These are phyloP conservation scores for Heteromyza rotundicornis DNA, from an alignment of 2,888 invertebrate species.

Conservation along the genomic window DNA sequence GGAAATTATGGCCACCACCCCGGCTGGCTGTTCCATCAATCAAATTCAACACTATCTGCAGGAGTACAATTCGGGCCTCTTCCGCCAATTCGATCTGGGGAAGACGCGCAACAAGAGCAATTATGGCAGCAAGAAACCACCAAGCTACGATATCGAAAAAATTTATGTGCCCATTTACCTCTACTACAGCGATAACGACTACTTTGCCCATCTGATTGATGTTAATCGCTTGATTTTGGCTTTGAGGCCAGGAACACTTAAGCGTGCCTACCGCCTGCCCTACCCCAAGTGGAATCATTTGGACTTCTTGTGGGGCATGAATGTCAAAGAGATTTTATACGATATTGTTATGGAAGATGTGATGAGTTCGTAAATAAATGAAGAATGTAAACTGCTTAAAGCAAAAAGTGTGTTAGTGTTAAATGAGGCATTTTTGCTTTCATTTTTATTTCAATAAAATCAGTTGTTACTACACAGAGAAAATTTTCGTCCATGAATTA, in stretches of 20 bases:
- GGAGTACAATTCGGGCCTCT: slow-evolving; percentile 45
- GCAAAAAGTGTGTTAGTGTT: too few relatives aligned
- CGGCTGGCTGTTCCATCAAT: slow-evolving; percentile 48
- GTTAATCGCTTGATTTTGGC: slow-evolving; percentile 42
- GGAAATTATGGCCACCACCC: slow-evolving; percentile 49
- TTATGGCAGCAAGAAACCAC: slow-evolving; percentile 38
- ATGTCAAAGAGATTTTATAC: slow-evolving; percentile 43
- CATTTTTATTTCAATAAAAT: too few relatives aligned
- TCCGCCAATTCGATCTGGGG: slow-evolving; percentile 48
- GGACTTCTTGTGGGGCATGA: slow-evolving; percentile 49
- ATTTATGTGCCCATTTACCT: slow-evolving; percentile 45
- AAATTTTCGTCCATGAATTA: too few relatives aligned
- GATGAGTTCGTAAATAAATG: slow-evolving; percentile 30
- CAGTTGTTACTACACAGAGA: too few relatives aligned
- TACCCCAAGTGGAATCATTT: slow-evolving; percentile 48
- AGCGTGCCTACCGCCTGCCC: slow-evolving; percentile 43
- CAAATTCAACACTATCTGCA: slow-evolving; percentile 49
- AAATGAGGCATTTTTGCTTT: too few relatives aligned
- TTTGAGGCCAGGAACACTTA: slow-evolving; percentile 32
- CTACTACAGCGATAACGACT: slow-evolving; percentile 52
- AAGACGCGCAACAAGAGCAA: slow-evolving; percentile 39
- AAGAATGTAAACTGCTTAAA: too few relatives aligned
- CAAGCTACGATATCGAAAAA: slow-evolving; percentile 38
- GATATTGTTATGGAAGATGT: slow-evolving; percentile 43
- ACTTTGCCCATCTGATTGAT: slow-evolving; percentile 47